Evolutionary conservation across 2,113 vertebrate genomes (phyloP), one percentile per base, ranked within the genome.

Genomic region (Pao palembangensis): DNA sequence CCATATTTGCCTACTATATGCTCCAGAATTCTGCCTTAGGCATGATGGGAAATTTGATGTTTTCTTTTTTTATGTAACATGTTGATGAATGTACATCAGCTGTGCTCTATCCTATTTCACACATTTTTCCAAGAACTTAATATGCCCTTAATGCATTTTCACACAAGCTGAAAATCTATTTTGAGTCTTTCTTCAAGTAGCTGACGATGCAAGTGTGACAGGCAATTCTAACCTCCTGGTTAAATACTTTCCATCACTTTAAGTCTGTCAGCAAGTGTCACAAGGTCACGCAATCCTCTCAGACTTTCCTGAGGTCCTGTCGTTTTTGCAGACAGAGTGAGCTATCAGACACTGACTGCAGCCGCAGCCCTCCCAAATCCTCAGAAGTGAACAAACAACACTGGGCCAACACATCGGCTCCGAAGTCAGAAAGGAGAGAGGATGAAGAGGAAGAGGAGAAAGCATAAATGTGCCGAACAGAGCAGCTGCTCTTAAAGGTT

Each of bases 221-320:
- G 58, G 67, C 48, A 64, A 71, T 62, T 58, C 66, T 63, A 61
- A 64, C 67, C 67, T 51, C 48, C 52, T 56, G 55, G 50, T 58
- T 75, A 76, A 74, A 80, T 61, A 73, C 64, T 71, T 78, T 78
- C 74, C 75, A 76, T 84, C 71, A 72, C 61, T 72, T 81, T 74
- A 48, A 70, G 64, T 79, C 71, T 79, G 71, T 80, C 80, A 75
- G 72, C 64, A 76, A 64, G 64, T 67, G 63, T 80, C 73, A 75
- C 57, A 56, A 68, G 62, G 69, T 81, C 66, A 73, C 34, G 18
- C 53, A 61, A 72, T 69, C 65, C 62, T 64, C 64, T 67, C 66
- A 69, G 41, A 61, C 67, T 58, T 62, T 71, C 17, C 63, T 55
- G 61, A 58, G 61, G 57, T 56, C 47, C 28, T 69, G 57, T 59